These are phyloP conservation scores for Penaeus vannamei DNA, from an alignment of 1,140 invertebrate genomes.

Conservation along the genomic window DNA sequence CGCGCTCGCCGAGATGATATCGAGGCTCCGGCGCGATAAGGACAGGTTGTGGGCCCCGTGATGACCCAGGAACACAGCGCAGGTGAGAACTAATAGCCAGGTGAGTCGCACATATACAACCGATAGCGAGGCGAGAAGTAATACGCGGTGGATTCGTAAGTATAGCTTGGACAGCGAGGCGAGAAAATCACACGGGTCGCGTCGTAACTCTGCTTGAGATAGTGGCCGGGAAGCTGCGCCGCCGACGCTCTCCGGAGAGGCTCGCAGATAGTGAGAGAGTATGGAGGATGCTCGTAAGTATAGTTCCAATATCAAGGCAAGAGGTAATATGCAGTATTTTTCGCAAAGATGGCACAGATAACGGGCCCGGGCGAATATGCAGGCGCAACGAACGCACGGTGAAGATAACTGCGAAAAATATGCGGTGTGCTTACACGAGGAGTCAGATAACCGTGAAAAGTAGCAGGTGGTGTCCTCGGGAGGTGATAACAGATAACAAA, in stretches of 20 bases:
- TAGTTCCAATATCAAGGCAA: background rate
- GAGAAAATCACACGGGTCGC: conserved; percentile 26
- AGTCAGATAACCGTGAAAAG: no score
- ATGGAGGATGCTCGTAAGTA: conserved; percentile 5
- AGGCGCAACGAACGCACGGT: no score
- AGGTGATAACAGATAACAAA: no score
- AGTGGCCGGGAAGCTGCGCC: background rate
- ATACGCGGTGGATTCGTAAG: conserved; percentile 8
- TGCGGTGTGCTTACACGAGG: no score
- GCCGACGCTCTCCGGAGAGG: no score
- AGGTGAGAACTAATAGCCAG: conserved; percentile 54
- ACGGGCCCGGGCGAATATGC: no score
- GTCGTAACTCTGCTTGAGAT: conserved; percentile 20
- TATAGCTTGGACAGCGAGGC: background rate
- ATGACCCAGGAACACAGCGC: conserved; percentile 33
- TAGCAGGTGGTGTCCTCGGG: no score
- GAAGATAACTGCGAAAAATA: no score
- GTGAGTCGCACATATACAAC: conserved; percentile 18
- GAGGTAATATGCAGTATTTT: background rate
- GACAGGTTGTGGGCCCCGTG: conserved; percentile 37
- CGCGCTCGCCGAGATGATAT: conserved; percentile 35
- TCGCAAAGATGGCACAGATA: background rate
- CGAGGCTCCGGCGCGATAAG: conserved; percentile 30
- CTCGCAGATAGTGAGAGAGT: no score
- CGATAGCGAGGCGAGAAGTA: conserved; percentile 55